phyloP scores from a whole-genome alignment of 2,888 invertebrate genomes.

The Eristalinus sepulchralis region DNA sequence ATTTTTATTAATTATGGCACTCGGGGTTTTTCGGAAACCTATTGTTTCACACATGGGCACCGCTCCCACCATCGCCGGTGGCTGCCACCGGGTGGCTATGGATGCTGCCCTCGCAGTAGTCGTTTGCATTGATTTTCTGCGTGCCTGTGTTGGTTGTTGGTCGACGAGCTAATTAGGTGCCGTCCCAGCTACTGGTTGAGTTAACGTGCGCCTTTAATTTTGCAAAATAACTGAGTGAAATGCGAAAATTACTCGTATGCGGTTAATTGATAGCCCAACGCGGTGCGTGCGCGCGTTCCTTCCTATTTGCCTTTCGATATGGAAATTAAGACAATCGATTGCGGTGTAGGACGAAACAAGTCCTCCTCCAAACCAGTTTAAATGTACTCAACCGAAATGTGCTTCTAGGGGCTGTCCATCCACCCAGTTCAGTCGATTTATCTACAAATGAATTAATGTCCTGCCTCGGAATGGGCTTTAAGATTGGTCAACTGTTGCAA shows the following conservation, averaged over 20 bases:
- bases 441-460: not conserved
- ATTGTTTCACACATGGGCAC: constrained; percentile 7
- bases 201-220: constrained; percentile 2
- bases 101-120: not conserved
- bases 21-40: constrained; percentile 2
- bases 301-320: not conserved
- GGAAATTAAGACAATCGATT: not conserved
- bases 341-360: too few relatives aligned
- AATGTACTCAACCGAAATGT: not conserved
- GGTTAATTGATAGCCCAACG: not conserved
- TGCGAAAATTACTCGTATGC: not conserved
- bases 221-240: constrained; percentile 1
- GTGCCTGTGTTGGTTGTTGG: not conserved
- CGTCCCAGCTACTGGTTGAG: not conserved
- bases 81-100: not conserved
- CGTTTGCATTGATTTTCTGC: constrained; percentile 3
- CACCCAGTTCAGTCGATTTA: not conserved
- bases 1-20: constrained; percentile 9
- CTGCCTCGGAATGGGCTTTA: not conserved
- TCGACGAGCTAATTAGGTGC: not conserved
- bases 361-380: too few relatives aligned
- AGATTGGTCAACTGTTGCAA: not conserved
- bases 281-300: not conserved
- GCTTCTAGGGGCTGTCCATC: not conserved
- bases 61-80: not conserved